Evolutionary conservation across 1,140 invertebrate genomes (phyloP).

Genomic region (Dinothrombium tinctorium): DNA sequence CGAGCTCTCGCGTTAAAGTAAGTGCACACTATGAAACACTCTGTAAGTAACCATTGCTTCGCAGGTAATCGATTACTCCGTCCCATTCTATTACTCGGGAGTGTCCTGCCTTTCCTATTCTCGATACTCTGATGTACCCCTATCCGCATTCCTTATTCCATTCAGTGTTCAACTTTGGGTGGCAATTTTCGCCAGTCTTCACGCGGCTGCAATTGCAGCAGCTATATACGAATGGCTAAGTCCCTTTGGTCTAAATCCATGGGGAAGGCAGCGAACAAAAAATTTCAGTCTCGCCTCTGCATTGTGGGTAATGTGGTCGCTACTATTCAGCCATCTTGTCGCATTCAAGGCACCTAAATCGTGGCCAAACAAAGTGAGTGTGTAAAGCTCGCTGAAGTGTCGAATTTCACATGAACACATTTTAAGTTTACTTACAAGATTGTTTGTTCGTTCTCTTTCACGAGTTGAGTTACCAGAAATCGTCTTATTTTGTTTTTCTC

Average conservation of each 20-base stretch:
- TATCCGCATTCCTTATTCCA: conserved; percentile 64
- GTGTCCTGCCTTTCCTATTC: conserved; percentile 58
- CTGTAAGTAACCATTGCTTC: conserved; percentile 11
- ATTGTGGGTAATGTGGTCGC: conserved; percentile 76
- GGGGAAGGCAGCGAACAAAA: conserved; percentile 69
- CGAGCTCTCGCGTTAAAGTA: conserved; percentile 27
- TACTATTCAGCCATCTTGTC: conserved; percentile 71
- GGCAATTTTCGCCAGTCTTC: conserved; percentile 64
- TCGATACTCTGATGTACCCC: conserved; percentile 51
- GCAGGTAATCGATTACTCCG: conserved; percentile 58
- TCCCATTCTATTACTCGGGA: conserved; percentile 66
- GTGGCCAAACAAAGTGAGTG: conserved; percentile 60
- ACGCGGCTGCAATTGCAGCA: conserved; percentile 66
- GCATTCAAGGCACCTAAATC: conserved; percentile 89
- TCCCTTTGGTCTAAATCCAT: conserved; percentile 82
- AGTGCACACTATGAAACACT: neutral
- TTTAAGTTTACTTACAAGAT: too few relatives aligned
- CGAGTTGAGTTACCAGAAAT: too few relatives aligned
- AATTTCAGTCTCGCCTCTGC: conserved; percentile 60
- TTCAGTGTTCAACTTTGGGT: conserved; percentile 72
- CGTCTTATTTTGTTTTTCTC: too few relatives aligned
- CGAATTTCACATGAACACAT: neutral
- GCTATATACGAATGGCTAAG: conserved; percentile 79
- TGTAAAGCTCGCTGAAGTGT: neutral
- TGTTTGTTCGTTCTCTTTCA: too few relatives aligned